These are phyloP conservation scores for Drosophila prosaltans DNA, from an alignment of 1,140 invertebrate species.

Conservation along the genomic window DNA sequence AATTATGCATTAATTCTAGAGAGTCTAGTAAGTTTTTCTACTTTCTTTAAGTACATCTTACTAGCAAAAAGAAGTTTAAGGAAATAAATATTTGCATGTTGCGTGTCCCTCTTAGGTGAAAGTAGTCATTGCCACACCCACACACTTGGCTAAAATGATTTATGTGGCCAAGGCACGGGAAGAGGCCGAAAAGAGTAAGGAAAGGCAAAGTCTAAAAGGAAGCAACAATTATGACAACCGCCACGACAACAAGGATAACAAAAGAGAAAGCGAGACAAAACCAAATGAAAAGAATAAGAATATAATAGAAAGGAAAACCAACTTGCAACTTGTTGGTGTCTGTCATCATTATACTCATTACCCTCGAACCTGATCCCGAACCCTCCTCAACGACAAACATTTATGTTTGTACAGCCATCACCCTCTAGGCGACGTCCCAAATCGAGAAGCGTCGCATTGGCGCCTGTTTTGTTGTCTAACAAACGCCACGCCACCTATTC, in stretches of 20 bases:
- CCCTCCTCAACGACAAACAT: constrained; percentile 27
- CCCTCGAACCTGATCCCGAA: constrained; percentile 14
- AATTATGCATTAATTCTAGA: too few species aligned
- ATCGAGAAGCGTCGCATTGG: constrained; percentile 37
- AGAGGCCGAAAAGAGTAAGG: not conserved
- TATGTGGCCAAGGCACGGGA: constrained; percentile 26
- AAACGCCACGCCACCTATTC: not conserved
- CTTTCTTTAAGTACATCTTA: not conserved
- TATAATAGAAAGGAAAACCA: constrained; percentile 20
- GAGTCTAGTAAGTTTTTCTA: not conserved
- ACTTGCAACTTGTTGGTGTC: constrained; percentile 54
- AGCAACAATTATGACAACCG: constrained; percentile 58
- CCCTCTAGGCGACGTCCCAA: constrained; percentile 33
- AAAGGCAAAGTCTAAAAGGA: not conserved
- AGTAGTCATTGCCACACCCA: not conserved
- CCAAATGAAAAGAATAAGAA: constrained; percentile 1
- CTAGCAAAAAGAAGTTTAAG: not conserved
- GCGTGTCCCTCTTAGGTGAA: not conserved
- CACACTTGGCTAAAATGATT: constrained; percentile 26
- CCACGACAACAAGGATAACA: constrained; percentile 3
- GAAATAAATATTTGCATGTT: constrained; percentile 18
- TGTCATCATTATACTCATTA: constrained; percentile 69
- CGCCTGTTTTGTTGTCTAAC: constrained; percentile 46
- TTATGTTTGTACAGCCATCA: constrained; percentile 51
- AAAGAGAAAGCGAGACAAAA: not conserved